Evolutionary conservation across 2,113 vertebrate species (phyloP).

Genomic region (Lophochroa leadbeateri): DNA sequence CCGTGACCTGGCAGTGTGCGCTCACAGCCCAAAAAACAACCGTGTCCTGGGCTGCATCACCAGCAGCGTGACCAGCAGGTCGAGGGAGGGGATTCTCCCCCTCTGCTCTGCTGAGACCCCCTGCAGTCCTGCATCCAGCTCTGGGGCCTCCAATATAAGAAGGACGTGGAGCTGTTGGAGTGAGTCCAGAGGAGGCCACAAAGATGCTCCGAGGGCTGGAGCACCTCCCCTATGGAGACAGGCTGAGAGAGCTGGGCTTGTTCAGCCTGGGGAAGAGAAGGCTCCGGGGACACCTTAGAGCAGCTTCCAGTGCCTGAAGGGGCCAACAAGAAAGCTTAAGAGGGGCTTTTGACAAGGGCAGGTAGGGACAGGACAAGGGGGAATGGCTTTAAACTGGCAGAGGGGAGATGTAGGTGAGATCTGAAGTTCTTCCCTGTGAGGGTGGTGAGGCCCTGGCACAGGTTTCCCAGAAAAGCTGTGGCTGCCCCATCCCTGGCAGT

Average conservation of each 20-base stretch:
- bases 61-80: neutral
- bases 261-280: neutral
- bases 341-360: too few relatives aligned
- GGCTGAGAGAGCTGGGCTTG: neutral
- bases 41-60: neutral
- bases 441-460: too few relatives aligned
- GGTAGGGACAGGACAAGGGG: too few relatives aligned
- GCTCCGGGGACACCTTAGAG: accelerated
- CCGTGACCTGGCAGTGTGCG: neutral
- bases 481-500: too few relatives aligned
- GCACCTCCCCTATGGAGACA: neutral
- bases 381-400: too few relatives aligned
- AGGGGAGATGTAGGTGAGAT: too few relatives aligned
- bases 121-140: neutral
- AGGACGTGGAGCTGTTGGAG: neutral
- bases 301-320: neutral
- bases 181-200: neutral
- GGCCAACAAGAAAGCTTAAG: too few relatives aligned
- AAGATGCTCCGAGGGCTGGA: neutral
- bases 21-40: neutral
- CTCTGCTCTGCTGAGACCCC: neutral
- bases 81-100: neutral
- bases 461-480: too few relatives aligned
- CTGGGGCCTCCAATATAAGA: neutral
- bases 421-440: too few relatives aligned